A percentile compares a stretch with the other conserved stretches of the same genome.
Conservation (phyloP, 2,888 invertebrate species). For the Leptarthrus brevirostris region DNA sequence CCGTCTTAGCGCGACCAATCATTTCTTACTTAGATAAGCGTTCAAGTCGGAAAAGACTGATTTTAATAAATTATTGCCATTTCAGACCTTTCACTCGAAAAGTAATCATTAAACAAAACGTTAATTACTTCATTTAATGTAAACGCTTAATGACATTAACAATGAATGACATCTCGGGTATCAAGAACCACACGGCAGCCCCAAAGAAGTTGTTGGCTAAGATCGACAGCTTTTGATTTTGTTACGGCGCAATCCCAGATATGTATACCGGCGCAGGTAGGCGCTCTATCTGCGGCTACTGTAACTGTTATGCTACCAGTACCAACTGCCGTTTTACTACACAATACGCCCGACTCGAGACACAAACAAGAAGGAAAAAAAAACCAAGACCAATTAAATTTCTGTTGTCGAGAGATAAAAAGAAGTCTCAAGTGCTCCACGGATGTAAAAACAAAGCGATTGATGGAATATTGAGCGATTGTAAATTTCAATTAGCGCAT, state of each 20-base stretch:
- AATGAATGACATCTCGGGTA: conserved; percentile 39
- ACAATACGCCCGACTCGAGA: conserved; percentile 16
- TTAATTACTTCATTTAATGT: conserved; percentile 48
- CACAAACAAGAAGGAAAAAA: conserved; percentile 10
- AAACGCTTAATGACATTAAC: conserved; percentile 32
- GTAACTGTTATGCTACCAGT: background rate
- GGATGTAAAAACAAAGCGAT: conserved; percentile 45
- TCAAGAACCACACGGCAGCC: conserved; percentile 28
- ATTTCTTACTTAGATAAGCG: conserved; percentile 2
- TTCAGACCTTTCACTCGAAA: conserved; percentile 43
- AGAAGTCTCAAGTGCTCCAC: conserved; percentile 23
- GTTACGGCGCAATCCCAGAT: background rate
- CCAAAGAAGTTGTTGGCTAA: conserved; percentile 39
- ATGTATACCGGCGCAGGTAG: too few species aligned
- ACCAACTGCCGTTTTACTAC: background rate
- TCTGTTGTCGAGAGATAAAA: conserved; percentile 41
- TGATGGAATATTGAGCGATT: conserved; percentile 49
- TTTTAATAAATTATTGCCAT: conserved; percentile 46
- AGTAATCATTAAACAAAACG: conserved; percentile 43
- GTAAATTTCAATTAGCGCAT: conserved; percentile 50
- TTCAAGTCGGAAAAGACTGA: conserved; percentile 18
- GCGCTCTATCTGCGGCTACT: background rate
- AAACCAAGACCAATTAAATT: conserved; percentile 35
- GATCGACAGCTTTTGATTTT: conserved; percentile 35
- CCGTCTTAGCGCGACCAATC: conserved; percentile 1